phyloP scores from a whole-genome alignment of 2,113 vertebrate species.

The Pangasianodon hypophthalmus region DNA sequence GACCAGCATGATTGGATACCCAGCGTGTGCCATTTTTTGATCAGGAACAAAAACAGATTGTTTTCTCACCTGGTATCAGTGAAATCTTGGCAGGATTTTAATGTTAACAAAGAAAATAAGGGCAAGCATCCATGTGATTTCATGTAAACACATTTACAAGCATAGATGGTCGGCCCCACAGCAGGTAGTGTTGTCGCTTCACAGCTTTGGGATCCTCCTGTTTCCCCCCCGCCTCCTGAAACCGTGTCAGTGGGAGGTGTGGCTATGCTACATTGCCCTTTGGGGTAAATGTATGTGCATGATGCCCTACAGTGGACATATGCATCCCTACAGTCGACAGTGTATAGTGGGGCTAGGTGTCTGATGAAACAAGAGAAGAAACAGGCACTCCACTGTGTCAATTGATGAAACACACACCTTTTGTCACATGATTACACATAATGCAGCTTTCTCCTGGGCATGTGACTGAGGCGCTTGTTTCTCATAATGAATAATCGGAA shows the following conservation, averaged over 20 bases:
- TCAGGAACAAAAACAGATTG: slow-evolving; percentile 19
- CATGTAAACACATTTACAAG: neutral
- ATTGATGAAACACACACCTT: neutral
- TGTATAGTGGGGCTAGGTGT: neutral
- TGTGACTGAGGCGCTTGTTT: slow-evolving; percentile 57
- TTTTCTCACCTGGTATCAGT: neutral
- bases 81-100: slow-evolving; percentile 1
- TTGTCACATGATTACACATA: neutral
- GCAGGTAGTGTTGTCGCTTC: neutral
- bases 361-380: neutral
- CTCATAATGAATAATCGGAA: slow-evolving; percentile 57
- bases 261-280: neutral
- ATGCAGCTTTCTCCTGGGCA: slow-evolving; percentile 20
- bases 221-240: neutral
- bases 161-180: neutral
- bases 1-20: slow-evolving; percentile 31
- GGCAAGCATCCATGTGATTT: neutral
- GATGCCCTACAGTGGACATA: neutral
- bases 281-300: neutral
- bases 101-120: neutral
- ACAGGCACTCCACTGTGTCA: neutral
- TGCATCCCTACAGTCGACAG: neutral
- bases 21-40: neutral
- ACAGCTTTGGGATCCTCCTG: neutral
- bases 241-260: neutral